These are phyloP conservation scores for Nebria ingens DNA, from an alignment of 1,140 invertebrate species.

Conservation along the genomic window DNA sequence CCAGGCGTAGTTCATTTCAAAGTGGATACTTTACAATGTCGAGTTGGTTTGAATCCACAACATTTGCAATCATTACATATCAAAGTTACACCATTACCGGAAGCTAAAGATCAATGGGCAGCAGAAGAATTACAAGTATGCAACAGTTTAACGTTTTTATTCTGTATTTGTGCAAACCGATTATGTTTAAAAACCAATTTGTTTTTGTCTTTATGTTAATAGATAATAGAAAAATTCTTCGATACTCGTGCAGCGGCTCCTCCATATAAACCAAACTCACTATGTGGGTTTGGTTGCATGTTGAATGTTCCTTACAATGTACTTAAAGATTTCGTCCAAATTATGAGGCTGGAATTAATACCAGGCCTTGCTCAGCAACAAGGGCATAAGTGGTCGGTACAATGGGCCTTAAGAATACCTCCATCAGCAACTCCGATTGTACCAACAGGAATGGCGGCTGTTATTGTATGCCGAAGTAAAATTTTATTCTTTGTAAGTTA, in stretches of 20 bases:
- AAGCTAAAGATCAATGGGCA: slow-evolving; percentile 77
- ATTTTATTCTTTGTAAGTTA: slow-evolving; percentile 79
- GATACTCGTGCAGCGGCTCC: slow-evolving; percentile 74
- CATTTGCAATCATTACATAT: slow-evolving; percentile 85
- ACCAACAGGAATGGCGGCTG: slow-evolving; percentile 71
- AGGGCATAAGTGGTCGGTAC: slow-evolving; percentile 64
- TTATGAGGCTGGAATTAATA: slow-evolving; percentile 72
- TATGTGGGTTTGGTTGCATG: slow-evolving; percentile 72
- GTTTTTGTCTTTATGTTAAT: slow-evolving; percentile 24
- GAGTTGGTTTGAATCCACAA: slow-evolving; percentile 71
- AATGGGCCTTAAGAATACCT: slow-evolving; percentile 83
- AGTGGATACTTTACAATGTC: slow-evolving; percentile 72
- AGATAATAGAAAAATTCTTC: slow-evolving; percentile 87
- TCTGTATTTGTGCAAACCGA: not conserved
- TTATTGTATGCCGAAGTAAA: slow-evolving; percentile 72
- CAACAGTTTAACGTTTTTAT: slow-evolving; percentile 8
- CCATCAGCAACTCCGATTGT: slow-evolving; percentile 75
- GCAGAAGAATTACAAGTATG: slow-evolving; percentile 73
- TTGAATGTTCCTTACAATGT: slow-evolving; percentile 73
- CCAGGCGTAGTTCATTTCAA: slow-evolving; percentile 84
- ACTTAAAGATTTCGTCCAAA: slow-evolving; percentile 83
- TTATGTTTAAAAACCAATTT: slow-evolving; percentile 9
- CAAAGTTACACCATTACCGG: slow-evolving; percentile 73
- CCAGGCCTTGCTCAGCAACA: slow-evolving; percentile 55
- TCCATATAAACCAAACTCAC: slow-evolving; percentile 80